These are phyloP conservation scores for Halesus radiatus DNA, from an alignment of 1,140 invertebrate species.

Conservation along the genomic window DNA sequence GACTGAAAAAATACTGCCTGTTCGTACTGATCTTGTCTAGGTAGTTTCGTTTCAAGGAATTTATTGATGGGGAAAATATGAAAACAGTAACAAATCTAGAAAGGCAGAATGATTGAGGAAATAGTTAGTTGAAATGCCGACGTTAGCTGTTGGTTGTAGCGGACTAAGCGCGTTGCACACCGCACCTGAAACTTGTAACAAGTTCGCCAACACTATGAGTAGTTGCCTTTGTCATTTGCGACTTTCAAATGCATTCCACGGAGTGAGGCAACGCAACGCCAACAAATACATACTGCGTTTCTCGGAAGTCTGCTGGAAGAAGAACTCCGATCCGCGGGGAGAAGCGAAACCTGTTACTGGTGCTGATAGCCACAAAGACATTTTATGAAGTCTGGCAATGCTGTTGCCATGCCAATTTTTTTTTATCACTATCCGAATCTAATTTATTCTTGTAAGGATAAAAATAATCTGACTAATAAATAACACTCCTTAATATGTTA, in stretches of 20 bases:
- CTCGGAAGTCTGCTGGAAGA: conserved; percentile 5
- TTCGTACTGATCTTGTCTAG: too few species aligned
- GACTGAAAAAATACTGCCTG: too few species aligned
- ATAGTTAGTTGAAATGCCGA: background rate
- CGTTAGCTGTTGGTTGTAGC: background rate
- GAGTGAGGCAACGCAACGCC: conserved; percentile 20
- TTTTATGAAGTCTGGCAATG: too few species aligned
- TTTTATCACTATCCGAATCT: too few species aligned
- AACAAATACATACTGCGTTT: background rate
- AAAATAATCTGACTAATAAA: too few species aligned
- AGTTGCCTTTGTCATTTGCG: conserved; percentile 37
- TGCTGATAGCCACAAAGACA: too few species aligned
- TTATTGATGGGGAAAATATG: background rate
- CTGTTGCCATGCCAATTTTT: too few species aligned
- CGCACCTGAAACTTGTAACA: background rate
- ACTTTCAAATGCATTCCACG: conserved; percentile 50
- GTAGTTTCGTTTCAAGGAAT: too few species aligned
- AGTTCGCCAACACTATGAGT: conserved; percentile 6
- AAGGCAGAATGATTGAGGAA: conserved; percentile 26
- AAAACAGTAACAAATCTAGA: background rate
- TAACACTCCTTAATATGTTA: too few species aligned
- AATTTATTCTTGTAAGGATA: too few species aligned
- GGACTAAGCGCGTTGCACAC: conserved; percentile 8
- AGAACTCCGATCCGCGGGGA: background rate
- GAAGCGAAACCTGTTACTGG: too few species aligned